Base-by-base conservation (phyloP, 2,797 vertebrate genomes). In the Eulemur mongoz region DNA sequence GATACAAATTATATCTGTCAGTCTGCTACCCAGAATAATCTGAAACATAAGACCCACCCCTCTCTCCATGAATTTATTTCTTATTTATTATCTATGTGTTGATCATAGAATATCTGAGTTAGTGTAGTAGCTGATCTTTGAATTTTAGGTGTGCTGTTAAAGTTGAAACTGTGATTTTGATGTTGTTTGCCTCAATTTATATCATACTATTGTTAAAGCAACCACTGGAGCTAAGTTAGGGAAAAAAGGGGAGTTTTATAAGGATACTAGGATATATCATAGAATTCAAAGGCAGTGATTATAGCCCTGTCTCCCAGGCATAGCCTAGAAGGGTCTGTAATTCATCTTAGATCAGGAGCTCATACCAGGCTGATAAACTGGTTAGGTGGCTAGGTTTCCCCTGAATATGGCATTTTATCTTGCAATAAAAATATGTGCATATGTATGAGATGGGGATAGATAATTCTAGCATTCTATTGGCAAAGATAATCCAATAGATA, bases 341-440 rank as follows among this genome's bases (percentile, higher is more conserved):
- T 88, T 93, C 22, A 52, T 59, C 13, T 92, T 93, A 89, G 35
- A 43, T 73, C 30, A 93, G 76, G 57, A 83, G 18, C 45, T 72
- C 70, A 84, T 13, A 88, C 20, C 12, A 88, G 50, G 23, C n/a
- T 72, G 85, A 54, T 69, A 61, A 80, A 73, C 48, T 81, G 18
- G 45, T 76, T 91, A 90, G 45, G 32, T 91, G 72, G n/a, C 30
- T 86, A 25, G 18, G 27, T 63, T 95, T 87, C 25, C 50, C 27
- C n/a, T 80, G n/a, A 92, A 79, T n/a, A 52, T 90, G 70, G 22
- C 13, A 63, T 92, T 95, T 95, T 92, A 92, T 92, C 50, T 94
- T 85, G 8, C 15, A 84, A 63, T 91, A 76, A 91, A 94, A 90
- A 72, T 84, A 20, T 82, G 12, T 30, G 3, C 83, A 32, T 93